Evolutionary conservation across 2,888 invertebrate genomes (phyloP).

Genomic region (Coelinius sp.): DNA sequence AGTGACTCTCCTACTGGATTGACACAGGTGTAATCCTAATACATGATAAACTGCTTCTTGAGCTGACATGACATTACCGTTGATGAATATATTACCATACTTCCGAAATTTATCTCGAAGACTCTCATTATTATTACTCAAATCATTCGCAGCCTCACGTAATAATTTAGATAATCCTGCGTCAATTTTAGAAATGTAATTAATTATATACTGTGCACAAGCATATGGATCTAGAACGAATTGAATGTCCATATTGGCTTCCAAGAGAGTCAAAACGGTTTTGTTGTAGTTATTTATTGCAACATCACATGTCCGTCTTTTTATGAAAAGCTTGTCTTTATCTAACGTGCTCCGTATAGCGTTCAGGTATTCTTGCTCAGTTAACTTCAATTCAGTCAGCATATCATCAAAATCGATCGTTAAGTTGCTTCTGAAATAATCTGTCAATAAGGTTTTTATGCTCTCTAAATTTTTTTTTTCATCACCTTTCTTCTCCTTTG

Average conservation of each 20-base stretch:
- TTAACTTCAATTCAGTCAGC: neutral
- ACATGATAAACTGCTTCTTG: constrained; percentile 17
- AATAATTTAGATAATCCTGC: no score
- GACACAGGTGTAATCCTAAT: neutral
- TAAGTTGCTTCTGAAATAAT: neutral
- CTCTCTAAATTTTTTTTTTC: neutral
- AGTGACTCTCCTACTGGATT: neutral
- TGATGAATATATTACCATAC: constrained; percentile 9
- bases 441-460: neutral
- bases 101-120: neutral
- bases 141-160: neutral
- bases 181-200: no score
- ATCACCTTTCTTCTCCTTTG: neutral
- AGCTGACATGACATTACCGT: neutral
- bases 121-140: neutral
- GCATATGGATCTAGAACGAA: no score
- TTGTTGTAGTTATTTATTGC: neutral
- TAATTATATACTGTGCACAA: no score
- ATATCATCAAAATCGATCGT: neutral
- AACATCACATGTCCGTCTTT: neutral
- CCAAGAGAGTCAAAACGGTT: neutral
- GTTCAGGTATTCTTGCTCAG: no score
- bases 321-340: neutral
- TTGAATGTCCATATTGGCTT: no score
- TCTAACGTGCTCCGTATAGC: neutral